Percentiles rank a stretch among this genome's conserved stretches.
Evolutionary conservation across 2,888 invertebrate species (phyloP).

Genomic region (Unio pictorum): DNA sequence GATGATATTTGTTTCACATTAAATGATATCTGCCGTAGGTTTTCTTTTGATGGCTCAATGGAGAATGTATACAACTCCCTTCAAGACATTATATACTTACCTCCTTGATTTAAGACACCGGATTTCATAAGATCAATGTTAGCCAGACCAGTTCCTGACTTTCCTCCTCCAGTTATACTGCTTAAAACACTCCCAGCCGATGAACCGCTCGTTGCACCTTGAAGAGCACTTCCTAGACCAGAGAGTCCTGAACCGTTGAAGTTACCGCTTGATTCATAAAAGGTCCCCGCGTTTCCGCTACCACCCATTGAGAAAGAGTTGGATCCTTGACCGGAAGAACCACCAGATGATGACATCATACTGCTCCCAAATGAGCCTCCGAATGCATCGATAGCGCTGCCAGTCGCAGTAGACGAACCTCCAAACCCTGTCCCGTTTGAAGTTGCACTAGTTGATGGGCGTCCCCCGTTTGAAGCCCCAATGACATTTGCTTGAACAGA

Average conservation of each 20-base stretch:
- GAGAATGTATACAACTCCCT: too few relatives aligned
- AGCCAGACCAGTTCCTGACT: conserved; percentile 11
- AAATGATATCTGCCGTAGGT: too few relatives aligned
- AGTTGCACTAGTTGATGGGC: too few relatives aligned
- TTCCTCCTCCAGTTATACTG: conserved; percentile 4
- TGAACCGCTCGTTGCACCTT: neutral
- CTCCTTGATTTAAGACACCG: conserved; percentile 21
- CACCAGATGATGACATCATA: too few relatives aligned
- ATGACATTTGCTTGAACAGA: too few relatives aligned
- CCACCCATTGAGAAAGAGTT: neutral
- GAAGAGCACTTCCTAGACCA: neutral
- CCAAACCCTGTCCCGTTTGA: too few relatives aligned
- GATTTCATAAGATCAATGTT: conserved; percentile 24
- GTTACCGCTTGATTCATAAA: conserved; percentile 2
- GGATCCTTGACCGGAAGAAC: neutral
- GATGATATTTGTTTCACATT: too few relatives aligned
- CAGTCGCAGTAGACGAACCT: neutral
- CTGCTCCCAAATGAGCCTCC: neutral
- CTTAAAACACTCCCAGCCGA: conserved; percentile 5
- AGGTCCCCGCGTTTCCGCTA: neutral
- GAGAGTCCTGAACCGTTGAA: neutral
- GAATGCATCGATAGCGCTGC: conserved; percentile 1
- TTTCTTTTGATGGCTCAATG: too few relatives aligned
- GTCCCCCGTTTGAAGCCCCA: too few relatives aligned
- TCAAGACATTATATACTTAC: conserved; percentile 4